Percentiles rank a stretch among this genome's conserved stretches.
These are phyloP conservation scores for Clupea harengus DNA, from an alignment of 2,113 vertebrate species.

Conservation along the genomic window DNA sequence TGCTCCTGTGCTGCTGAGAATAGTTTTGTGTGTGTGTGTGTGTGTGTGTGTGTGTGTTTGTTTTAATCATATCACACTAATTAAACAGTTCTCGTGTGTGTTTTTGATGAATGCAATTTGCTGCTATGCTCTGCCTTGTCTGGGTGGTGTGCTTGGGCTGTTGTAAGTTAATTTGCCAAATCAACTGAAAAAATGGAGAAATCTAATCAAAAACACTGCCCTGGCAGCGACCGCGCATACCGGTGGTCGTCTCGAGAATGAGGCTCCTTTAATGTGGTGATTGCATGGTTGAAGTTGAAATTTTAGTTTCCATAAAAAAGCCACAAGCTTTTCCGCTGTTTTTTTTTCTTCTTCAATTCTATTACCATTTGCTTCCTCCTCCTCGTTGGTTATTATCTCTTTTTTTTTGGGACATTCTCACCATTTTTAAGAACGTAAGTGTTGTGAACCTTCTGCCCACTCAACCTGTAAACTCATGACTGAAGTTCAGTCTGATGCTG, in stretches of 20 bases:
- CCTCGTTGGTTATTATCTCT: conserved; percentile 53
- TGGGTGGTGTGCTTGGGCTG: conserved; percentile 71
- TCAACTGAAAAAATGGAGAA: conserved; percentile 41
- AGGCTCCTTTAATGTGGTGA: conserved; percentile 74
- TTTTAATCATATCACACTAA: conserved; percentile 66
- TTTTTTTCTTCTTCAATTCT: conserved; percentile 54
- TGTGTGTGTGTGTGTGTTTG: neutral
- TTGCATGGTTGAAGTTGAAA: conserved; percentile 68
- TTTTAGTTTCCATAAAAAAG: conserved; percentile 68
- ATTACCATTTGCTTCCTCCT: conserved; percentile 60
- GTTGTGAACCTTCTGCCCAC: neutral
- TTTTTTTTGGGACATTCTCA: conserved; percentile 41
- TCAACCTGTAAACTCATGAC: neutral
- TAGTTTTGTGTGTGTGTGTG: conserved; percentile 46
- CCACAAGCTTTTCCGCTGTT: conserved; percentile 63
- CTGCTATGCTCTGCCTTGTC: conserved; percentile 70
- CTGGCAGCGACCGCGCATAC: conserved; percentile 67
- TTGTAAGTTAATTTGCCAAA: conserved; percentile 74
- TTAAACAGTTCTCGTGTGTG: conserved; percentile 69
- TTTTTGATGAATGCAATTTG: conserved; percentile 76
- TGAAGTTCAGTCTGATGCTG: neutral
- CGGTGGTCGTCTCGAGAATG: conserved; percentile 68
- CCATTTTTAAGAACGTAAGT: conserved; percentile 19
- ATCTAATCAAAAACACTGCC: conserved; percentile 71
- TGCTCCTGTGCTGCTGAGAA: conserved; percentile 21